Base-by-base conservation (phyloP, 2,797 vertebrate species). In the Gallirallus australis region DNA sequence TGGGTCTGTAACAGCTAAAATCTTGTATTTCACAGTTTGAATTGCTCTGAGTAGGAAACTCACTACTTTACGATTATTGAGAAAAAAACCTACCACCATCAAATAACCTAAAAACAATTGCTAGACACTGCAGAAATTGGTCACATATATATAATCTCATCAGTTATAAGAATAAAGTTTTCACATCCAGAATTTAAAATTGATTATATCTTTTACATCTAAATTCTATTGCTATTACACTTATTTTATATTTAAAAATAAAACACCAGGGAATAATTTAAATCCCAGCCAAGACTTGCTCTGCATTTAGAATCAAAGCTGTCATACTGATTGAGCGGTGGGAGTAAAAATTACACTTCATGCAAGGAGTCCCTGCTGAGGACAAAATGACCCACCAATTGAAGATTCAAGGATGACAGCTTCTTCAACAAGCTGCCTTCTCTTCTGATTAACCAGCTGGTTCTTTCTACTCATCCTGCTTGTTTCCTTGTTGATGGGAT, bases 331-430 rank as follows among this genome's bases (percentile, higher is more conserved):
- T 80, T 90, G 95, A 97, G 77, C 33, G 79, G 60, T 30, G 61
- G 94, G 61, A 97, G 92, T 91, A 96, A 96, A 97, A 97, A 95
- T 97, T 90, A 95, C 76, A 94, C 93, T 90, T 92, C 64, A 65
- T 61, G 95, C 81, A 94, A 96, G 66, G 96, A 96, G 92, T 70
- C 90, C 97, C 97, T 94, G 96, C 96, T 19, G 93, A 94, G 90
- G 94, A 96, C 86, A 97, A 98, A 98, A 97, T 96, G 97, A 96
- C 96, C 96, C 89, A 86, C 86, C 94, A 94, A 65, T 7, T 91
- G 97, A 95, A 97, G 96, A 96, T 89, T 97, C 61, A 72, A 72
- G 47, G 84, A 96, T 95, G 96, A 93, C 90, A 95, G 94, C 87
- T 93, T 95, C 93, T 95, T 95, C 92, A 93, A 57, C 87, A 81